These are phyloP conservation scores for Subanguina moxae DNA, from an alignment of 1,140 invertebrate species.

Conservation along the genomic window DNA sequence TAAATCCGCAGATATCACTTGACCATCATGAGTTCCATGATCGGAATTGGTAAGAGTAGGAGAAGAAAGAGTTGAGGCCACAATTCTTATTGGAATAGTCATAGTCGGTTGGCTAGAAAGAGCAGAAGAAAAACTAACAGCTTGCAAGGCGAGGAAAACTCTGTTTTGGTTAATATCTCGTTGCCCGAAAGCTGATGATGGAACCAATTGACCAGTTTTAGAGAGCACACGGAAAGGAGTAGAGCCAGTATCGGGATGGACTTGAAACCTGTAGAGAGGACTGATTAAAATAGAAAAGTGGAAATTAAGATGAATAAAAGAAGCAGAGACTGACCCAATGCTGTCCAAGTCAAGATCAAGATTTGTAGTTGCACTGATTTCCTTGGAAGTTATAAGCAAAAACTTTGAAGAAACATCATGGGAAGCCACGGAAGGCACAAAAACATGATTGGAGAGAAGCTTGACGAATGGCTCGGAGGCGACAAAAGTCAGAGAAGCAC, in stretches of 20 bases:
- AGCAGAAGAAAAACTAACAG: neutral
- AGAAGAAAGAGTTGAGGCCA: neutral
- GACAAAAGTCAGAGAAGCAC: slow-evolving; percentile 31
- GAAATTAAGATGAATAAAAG: neutral
- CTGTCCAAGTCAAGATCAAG: slow-evolving; percentile 41
- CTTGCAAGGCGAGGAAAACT: neutral
- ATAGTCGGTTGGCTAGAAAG: neutral
- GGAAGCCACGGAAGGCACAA: neutral
- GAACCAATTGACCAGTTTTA: neutral
- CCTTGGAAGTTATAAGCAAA: slow-evolving; percentile 16
- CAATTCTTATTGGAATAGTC: neutral
- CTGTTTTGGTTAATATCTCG: neutral
- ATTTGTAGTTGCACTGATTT: slow-evolving; percentile 35
- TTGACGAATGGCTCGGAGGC: slow-evolving; percentile 40
- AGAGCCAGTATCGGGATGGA: neutral
- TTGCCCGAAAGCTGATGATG: neutral
- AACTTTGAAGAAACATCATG: slow-evolving; percentile 11
- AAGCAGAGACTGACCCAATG: slow-evolving; percentile 25
- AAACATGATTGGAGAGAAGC: slow-evolving; percentile 1
- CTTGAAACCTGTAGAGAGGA: neutral
- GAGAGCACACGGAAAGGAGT: neutral
- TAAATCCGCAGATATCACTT: neutral
- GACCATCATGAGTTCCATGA: too few relatives aligned
- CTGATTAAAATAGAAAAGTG: neutral
- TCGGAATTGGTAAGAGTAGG: neutral